Conservation (phyloP, 1,140 invertebrate genomes). For the Bilobella aurantiaca region DNA sequence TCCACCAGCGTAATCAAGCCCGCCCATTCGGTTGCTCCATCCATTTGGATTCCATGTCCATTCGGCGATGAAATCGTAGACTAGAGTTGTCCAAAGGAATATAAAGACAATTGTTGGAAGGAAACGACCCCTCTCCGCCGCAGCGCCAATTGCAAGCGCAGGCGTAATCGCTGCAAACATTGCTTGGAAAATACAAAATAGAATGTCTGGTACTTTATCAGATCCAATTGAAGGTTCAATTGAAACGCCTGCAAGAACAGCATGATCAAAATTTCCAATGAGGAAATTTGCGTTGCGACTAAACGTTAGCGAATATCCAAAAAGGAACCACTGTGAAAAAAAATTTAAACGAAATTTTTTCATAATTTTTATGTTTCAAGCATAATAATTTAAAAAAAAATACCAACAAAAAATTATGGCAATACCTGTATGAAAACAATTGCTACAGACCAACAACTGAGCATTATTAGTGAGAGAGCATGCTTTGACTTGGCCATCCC, state of each 20-base stretch:
- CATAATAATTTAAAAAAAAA: too few relatives aligned
- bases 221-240: constrained; percentile 2
- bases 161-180: constrained; percentile 35
- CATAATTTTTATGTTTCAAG: too few relatives aligned
- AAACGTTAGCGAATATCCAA: constrained; percentile 29
- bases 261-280: constrained; percentile 29
- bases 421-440: constrained; percentile 27
- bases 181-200: constrained; percentile 30
- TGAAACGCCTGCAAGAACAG: constrained; percentile 7
- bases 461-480: constrained; percentile 23
- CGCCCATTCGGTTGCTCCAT: constrained; percentile 21
- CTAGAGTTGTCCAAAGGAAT: constrained; percentile 31
- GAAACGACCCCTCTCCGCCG: constrained; percentile 29
- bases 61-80: constrained; percentile 28
- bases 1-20: constrained; percentile 33
- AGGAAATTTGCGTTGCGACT: constrained; percentile 17
- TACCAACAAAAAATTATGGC: not conserved
- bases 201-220: constrained; percentile 29
- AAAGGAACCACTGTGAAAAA: constrained; percentile 26
- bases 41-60: constrained; percentile 28
- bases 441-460: constrained; percentile 25
- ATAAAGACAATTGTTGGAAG: constrained; percentile 32
- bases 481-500: constrained; percentile 27
- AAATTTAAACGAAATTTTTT: too few relatives aligned
- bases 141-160: constrained; percentile 29